A percentile compares a stretch with the other conserved stretches of the same genome.
Conservation (phyloP, 2,113 vertebrate genomes). For the Ancistrus triradiatus region DNA sequence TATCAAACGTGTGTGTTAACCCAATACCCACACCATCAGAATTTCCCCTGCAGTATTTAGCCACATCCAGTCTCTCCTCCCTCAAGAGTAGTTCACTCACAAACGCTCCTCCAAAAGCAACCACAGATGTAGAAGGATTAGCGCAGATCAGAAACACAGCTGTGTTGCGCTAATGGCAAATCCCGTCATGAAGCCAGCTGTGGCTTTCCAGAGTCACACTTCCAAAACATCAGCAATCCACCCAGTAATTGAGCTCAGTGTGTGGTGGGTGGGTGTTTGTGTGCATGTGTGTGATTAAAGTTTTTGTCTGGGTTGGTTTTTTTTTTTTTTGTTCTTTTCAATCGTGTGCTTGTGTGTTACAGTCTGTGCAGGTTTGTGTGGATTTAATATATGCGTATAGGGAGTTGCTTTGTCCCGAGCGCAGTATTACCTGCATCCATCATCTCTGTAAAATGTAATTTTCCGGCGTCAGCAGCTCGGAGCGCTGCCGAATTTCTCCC, state of each 20-base stretch:
- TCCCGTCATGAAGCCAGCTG: conserved; percentile 4
- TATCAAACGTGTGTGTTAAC: no score
- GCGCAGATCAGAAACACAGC: no score
- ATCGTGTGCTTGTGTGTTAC: conserved; percentile 23
- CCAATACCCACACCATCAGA: no score
- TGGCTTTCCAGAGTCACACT: conserved; percentile 17
- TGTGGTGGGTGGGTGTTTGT: neutral
- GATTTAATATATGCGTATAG: conserved; percentile 46
- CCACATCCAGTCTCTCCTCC: no score
- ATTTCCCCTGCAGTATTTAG: no score
- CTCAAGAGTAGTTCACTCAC: no score
- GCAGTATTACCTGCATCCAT: conserved; percentile 72
- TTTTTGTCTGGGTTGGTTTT: no score
- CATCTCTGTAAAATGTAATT: conserved; percentile 73
- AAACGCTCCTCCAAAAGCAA: no score
- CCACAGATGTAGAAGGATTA: no score
- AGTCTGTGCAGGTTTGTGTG: conserved; percentile 8
- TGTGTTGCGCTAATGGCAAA: conserved; percentile 1
- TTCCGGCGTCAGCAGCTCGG: conserved; percentile 65
- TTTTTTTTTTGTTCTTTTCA: no score
- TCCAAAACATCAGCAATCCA: conserved; percentile 58
- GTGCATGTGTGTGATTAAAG: conserved; percentile 18
- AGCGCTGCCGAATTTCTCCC: conserved; percentile 49
- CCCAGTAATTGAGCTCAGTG: conserved; percentile 47
- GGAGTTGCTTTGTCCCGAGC: conserved; percentile 31